Base-by-base conservation (phyloP, 2,888 invertebrate genomes). In the Pterobdella sp. region DNA sequence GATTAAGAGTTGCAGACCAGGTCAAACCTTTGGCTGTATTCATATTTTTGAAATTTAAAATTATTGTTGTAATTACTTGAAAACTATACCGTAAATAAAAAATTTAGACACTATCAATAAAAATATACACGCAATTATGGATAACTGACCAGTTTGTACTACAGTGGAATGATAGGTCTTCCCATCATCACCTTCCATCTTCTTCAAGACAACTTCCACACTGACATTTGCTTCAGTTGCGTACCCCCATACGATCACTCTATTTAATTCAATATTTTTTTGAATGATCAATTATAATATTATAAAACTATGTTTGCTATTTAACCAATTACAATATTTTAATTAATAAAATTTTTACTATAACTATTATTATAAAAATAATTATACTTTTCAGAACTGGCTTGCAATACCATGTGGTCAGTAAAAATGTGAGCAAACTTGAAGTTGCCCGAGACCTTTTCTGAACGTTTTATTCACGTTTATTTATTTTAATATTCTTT, bases 361-460 rank as follows among this genome's bases (percentile, higher is more conserved):
- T n/a, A 42, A 42, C 7, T 7, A 42, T 42, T 42, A 42, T 7
- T 14, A 18, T 42, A 18, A 42, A 42, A 14, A 18, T 14, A 18
- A 14, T 18, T 14, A 18, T 42, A 56, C 60, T n/a, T 56, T 22
- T 22, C 60, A 56, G 60, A 26, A 26, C 3, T n/a, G 4, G 60
- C 60, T n/a, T 56, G 60, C n/a, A 56, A 22, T 4, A 56, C 60
- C 60, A 56, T 56, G 60, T 56, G 60, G 60, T 56, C 60, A 4
- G 60, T 26, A 26, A 56, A 56, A 26, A 56, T 56, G 60, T 56
- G 60, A 22, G 60, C 60, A n/a, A 56, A 56, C 60, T 22, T 56
- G 60, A 56, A 56, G 60, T 56, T 22, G 60, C 60, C 60, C 26
- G 60, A 26, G 3, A n/a, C 60, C 18, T 56, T 22, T 22, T 56